Percentiles rank a stretch among this genome's conserved stretches.
Evolutionary conservation across 2,888 invertebrate genomes (phyloP).

Genomic region (Aromia moschata): DNA sequence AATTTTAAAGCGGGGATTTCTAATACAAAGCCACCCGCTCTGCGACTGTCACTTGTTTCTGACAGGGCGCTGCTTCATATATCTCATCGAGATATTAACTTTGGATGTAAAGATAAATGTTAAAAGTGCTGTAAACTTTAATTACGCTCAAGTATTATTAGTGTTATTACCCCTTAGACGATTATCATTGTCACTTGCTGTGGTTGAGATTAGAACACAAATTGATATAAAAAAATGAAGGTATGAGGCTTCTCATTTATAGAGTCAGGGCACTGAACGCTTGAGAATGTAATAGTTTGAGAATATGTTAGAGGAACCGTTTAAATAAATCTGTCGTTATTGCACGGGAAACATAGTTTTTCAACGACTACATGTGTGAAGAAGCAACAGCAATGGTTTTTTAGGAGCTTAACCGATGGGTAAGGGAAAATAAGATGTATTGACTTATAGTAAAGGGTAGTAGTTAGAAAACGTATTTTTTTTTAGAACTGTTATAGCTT

Average conservation of each 20-base stretch:
- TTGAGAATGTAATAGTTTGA: slow-evolving; percentile 15
- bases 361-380: too few relatives aligned
- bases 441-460: neutral
- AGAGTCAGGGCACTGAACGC: slow-evolving; percentile 20
- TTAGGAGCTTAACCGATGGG: too few relatives aligned
- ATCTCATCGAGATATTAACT: slow-evolving; percentile 45
- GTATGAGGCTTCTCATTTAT: neutral
- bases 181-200: slow-evolving; percentile 36
- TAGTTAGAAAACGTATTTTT: neutral
- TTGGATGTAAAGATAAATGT: slow-evolving; percentile 39
- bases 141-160: slow-evolving; percentile 39
- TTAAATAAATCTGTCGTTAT: too few relatives aligned
- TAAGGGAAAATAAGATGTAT: neutral
- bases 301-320: neutral
- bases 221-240: slow-evolving; percentile 15
- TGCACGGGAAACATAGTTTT: too few relatives aligned
- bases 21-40: slow-evolving; percentile 44
- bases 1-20: slow-evolving; percentile 48
- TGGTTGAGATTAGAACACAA: slow-evolving; percentile 16
- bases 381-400: too few relatives aligned
- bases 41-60: slow-evolving; percentile 49
- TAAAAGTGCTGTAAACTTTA: slow-evolving; percentile 38
- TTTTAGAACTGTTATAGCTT: neutral
- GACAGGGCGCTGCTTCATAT: slow-evolving; percentile 49
- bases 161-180: slow-evolving; percentile 37